Conservation (phyloP, 2,113 vertebrate genomes). For the Castor canadensis region DNA sequence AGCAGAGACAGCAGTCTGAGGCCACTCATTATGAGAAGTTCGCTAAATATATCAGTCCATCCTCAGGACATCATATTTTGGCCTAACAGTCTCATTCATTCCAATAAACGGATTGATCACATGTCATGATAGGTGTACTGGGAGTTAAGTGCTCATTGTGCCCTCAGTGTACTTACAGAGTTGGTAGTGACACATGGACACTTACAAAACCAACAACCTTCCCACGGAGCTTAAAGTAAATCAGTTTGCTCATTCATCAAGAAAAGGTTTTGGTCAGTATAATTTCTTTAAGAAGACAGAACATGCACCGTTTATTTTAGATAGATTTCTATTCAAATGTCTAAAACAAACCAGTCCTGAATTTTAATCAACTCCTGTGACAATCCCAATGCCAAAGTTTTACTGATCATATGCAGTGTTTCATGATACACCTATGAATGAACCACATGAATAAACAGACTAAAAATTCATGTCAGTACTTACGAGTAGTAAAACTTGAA, state of each 20-base stretch:
- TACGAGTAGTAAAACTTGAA: constrained; percentile 70
- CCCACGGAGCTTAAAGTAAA: neutral
- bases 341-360: constrained; percentile 66
- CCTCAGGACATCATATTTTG: neutral
- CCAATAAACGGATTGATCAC: neutral
- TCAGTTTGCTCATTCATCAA: constrained; percentile 42
- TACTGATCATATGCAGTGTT: constrained; percentile 67
- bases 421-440: constrained; percentile 69
- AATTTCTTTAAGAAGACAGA: constrained; percentile 57
- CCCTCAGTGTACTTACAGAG: neutral
- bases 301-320: constrained; percentile 60
- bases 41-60: neutral
- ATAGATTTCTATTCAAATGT: constrained; percentile 64
- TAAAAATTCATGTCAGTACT: constrained; percentile 71
- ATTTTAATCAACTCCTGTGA: constrained; percentile 70
- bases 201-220: neutral
- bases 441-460: constrained; percentile 72
- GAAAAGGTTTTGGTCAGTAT: constrained; percentile 22
- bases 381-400: constrained; percentile 49
- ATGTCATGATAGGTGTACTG: neutral
- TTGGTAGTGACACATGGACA: neutral
- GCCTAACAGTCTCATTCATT: neutral
- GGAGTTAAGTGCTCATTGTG: neutral
- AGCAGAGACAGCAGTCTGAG: neutral
- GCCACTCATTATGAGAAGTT: neutral